phyloP scores from a whole-genome alignment of 2,797 vertebrate species.

The Coregonus ussuriensis region DNA sequence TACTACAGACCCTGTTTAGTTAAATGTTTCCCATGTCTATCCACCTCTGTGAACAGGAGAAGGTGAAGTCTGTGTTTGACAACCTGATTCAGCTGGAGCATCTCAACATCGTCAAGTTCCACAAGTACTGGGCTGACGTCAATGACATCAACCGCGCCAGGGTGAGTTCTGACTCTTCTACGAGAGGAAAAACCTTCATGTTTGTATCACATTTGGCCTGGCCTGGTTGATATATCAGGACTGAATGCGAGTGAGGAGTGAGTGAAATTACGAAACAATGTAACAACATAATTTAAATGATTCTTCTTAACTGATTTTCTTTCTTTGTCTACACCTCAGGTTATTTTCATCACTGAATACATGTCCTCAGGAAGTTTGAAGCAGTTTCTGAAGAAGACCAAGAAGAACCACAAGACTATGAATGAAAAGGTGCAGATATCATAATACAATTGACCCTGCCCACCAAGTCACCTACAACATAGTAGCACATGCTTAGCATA shows the following conservation, averaged over 20 bases:
- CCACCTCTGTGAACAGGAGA: constrained; percentile 71
- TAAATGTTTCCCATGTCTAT: not conserved
- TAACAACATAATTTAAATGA: not conserved
- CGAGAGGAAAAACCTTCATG: not conserved
- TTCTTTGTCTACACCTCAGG: constrained; percentile 62
- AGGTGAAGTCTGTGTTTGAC: constrained; percentile 89
- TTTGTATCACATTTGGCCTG: not conserved
- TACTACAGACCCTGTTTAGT: not conserved
- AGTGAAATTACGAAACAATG: not conserved
- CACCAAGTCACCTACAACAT: not conserved
- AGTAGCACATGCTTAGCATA: not conserved
- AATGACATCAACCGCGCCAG: constrained; percentile 85
- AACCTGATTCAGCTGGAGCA: constrained; percentile 91
- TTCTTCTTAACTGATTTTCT: not conserved
- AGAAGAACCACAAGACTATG: constrained; percentile 94
- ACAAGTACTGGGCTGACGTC: constrained; percentile 91
- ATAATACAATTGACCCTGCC: not conserved
- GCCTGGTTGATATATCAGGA: not conserved
- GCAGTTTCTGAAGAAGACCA: constrained; percentile 91
- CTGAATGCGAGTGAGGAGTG: not conserved
- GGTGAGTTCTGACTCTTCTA: constrained; percentile 66
- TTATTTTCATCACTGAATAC: constrained; percentile 92
- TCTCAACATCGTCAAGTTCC: constrained; percentile 91
- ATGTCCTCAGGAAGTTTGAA: constrained; percentile 92
- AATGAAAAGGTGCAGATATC: constrained; percentile 83